Base-by-base conservation (phyloP, 2,113 vertebrate species). In the Rhinogobius similis region DNA sequence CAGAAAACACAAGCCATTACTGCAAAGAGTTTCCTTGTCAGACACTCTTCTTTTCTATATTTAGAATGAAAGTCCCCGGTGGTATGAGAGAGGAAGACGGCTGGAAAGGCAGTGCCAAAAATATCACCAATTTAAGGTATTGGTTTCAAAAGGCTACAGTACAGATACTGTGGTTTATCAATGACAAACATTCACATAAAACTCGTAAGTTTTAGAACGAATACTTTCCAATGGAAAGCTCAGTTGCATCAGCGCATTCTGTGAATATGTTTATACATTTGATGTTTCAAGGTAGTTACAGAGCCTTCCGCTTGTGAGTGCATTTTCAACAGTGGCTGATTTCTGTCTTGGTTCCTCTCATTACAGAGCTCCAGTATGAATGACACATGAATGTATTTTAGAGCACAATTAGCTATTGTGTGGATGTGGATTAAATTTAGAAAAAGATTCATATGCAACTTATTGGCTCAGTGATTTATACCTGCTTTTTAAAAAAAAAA, bases 331-430 rank as follows among this genome's bases (percentile, higher is more conserved):
- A 67, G 82, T 92, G 90, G 91, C 91, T 76, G 84, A 93, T 91
- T 90, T 73, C 72, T 67, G 87, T 82, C 81, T 79, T 80, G 79
- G 72, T 84, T 86, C 29, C 76, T 79, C 82, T 82, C 85, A 90
- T 93, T 93, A 92, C 89, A 89, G n/a, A 84, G 82, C 79, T 79
- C 83, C 63, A 86, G 87, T 88, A 88, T 89, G 87, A 87, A 90
- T 90, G 89, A 91, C 86, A 85, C 89, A 91, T 81, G 90, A 89
- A 81, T 82, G 81, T 76, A 81, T 83, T 86, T 89, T 90, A 91
- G 85, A 89, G 84, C 86, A 89, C 76, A 82, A 86, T 90, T 89
- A 88, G 88, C 86, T 79, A 80, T 78, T 63, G 67, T 83, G 86
- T 87, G 86, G 89, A 88, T n/a, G 91, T 90, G 83, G 87, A 87